Evolutionary conservation across 2,797 vertebrate species (phyloP).

Genomic region (Heliangelus exortis): DNA sequence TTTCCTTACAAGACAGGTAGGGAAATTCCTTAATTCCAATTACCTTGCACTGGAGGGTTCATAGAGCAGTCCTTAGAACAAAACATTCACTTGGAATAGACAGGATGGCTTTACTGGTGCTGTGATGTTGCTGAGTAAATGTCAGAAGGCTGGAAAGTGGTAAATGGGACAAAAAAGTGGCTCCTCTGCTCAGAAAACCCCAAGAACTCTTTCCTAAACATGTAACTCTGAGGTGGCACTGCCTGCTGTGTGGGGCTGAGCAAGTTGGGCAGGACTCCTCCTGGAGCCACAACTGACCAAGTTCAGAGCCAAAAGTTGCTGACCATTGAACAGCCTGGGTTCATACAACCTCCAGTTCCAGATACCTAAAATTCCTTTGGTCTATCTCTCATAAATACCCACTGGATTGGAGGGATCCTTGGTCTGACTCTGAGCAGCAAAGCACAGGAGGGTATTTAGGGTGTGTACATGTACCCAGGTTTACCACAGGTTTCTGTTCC

Average conservation of each 20-base stretch:
- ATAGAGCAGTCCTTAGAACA: not conserved
- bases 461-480: accelerated
- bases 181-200: not conserved
- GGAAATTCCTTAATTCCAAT: not conserved
- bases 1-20: not conserved
- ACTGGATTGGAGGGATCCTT: not conserved
- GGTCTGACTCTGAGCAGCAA: not conserved
- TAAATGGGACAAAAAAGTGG: not conserved
- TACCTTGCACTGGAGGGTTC: not conserved
- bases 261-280: not conserved
- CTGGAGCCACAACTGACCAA: not conserved
- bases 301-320: not conserved
- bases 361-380: no score
- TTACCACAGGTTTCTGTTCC: not conserved
- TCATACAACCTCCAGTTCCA: not conserved
- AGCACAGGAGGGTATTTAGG: not conserved
- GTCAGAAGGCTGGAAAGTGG: not conserved
- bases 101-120: not conserved
- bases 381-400: not conserved
- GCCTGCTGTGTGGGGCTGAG: not conserved
- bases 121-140: not conserved
- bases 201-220: not conserved
- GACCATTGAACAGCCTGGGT: no score
- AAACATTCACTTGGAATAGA: not conserved
- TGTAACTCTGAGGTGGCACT: not conserved